Base-by-base conservation (phyloP, 1,140 invertebrate genomes). In the Papilio polyxenes region DNA sequence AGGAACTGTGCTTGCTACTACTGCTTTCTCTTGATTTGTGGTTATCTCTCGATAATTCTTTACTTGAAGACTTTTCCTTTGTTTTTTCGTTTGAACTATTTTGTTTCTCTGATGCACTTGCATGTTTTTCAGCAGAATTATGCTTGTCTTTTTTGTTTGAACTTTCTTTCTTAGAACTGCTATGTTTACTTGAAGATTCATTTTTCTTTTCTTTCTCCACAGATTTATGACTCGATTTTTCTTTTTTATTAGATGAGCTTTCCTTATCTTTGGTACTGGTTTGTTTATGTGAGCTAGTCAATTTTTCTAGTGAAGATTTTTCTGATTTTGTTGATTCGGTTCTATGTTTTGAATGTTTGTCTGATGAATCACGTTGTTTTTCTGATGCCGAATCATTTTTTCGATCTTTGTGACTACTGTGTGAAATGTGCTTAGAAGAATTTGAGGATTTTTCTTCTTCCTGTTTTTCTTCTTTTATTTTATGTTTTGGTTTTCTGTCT, bases 1-100 rank as follows among this genome's bases (percentile, higher is more conserved):
- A 91, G 69, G 87, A 89, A 88, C 86, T 92, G 82, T 91, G 86
- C 82, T 90, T 93, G 85, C 87, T 90, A 81, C 90, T 89, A 80
- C 85, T 86, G 74, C 86, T 92, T 86, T 88, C 91, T 87, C 83
- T 91, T 87, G 89, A 89, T 81, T 93, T 94, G 62, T 93, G 89
- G 92, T 93, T 95, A 59, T 90, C 84, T 85, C 48, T 85, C 40
- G 85, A 84, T 53, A 69, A 86, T 49, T 89, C 88, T 83, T 90
- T 91, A 75, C 92, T 88, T 78, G 88, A 88, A 69, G 89, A 88
- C 81, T 85, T 91, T 85, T 91, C 80, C 86, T 89, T 92, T 48
- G 89, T 90, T 86, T 90, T 93, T 15, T 92, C 89, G 87, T 92
- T 53, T 85, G 82, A 85, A 81, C 76, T 87, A 82, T 81, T 87